Conservation (phyloP, 2,797 vertebrate genomes). For the Oreochromis grahami region DNA sequence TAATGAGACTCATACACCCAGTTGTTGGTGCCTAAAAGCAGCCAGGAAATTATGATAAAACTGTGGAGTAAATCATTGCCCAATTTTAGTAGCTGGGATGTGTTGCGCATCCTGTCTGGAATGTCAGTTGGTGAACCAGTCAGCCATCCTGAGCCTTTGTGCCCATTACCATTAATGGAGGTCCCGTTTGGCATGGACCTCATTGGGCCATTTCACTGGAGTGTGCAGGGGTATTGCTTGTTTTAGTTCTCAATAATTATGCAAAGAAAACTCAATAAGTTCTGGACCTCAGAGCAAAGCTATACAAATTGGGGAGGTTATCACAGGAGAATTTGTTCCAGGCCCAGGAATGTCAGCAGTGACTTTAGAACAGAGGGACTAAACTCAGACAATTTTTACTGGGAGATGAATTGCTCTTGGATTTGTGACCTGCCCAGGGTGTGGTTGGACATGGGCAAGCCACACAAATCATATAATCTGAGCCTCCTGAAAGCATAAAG, state of each 20-base stretch:
- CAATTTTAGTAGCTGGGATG: background rate
- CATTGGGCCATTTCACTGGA: too few relatives aligned
- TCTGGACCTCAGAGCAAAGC: too few relatives aligned
- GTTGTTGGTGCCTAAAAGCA: background rate
- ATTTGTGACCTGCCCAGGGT: background rate
- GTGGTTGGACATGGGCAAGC: background rate
- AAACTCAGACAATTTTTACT: background rate
- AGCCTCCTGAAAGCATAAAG: background rate
- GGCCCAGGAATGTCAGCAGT: background rate
- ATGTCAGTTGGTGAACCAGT: too few relatives aligned
- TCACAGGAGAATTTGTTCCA: background rate
- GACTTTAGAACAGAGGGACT: background rate
- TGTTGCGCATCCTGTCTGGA: background rate
- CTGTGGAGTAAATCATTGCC: background rate
- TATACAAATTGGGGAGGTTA: background rate
- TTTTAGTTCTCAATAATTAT: too few relatives aligned
- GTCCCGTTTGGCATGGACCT: too few relatives aligned
- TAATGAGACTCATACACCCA: background rate
- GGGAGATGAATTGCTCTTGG: background rate
- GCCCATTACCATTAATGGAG: too few relatives aligned
- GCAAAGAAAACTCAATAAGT: too few relatives aligned
- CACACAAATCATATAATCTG: accelerated
- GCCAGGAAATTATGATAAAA: background rate
- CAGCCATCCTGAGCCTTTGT: too few relatives aligned
- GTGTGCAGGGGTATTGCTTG: too few relatives aligned